Percentiles rank a stretch among this genome's conserved stretches.
These are phyloP conservation scores for Monodelphis domestica DNA, from an alignment of 2,797 vertebrate genomes.

Conservation along the genomic window DNA sequence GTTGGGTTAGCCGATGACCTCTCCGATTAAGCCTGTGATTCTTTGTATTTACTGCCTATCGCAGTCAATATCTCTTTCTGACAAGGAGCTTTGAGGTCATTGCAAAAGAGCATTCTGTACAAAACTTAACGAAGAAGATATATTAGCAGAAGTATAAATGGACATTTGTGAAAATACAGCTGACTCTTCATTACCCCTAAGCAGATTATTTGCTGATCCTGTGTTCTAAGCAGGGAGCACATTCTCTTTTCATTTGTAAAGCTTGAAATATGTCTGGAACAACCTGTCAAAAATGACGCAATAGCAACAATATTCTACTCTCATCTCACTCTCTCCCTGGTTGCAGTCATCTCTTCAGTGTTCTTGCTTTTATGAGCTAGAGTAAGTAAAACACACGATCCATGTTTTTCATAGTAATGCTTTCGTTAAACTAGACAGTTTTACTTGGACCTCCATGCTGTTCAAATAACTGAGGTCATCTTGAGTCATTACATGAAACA, in stretches of 20 bases:
- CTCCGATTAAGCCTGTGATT: not conserved
- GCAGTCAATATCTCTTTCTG: not conserved
- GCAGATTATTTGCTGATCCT: not conserved
- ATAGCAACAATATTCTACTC: not conserved
- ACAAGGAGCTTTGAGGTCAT: not conserved
- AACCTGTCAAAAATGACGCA: not conserved
- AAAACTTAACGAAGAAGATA: not conserved
- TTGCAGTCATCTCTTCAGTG: not conserved
- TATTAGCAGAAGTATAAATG: not conserved
- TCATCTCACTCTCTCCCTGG: not conserved
- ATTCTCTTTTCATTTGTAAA: conserved; percentile 17
- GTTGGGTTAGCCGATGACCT: not conserved
- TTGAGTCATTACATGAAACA: not conserved
- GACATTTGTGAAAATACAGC: not conserved
- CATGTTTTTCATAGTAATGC: not conserved
- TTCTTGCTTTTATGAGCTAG: not conserved
- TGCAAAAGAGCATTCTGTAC: not conserved
- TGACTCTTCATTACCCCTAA: conserved; percentile 1
- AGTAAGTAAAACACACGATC: not conserved
- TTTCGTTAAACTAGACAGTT: not conserved
- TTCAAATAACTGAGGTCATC: not conserved
- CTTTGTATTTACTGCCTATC: not conserved
- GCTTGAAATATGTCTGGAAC: conserved; percentile 35
- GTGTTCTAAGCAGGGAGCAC: not conserved
- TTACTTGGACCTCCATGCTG: not conserved